A percentile compares a stretch with the other conserved stretches of the same genome.
phyloP scores from a whole-genome alignment of 2,113 vertebrate species.

The Nettapus auritus region DNA sequence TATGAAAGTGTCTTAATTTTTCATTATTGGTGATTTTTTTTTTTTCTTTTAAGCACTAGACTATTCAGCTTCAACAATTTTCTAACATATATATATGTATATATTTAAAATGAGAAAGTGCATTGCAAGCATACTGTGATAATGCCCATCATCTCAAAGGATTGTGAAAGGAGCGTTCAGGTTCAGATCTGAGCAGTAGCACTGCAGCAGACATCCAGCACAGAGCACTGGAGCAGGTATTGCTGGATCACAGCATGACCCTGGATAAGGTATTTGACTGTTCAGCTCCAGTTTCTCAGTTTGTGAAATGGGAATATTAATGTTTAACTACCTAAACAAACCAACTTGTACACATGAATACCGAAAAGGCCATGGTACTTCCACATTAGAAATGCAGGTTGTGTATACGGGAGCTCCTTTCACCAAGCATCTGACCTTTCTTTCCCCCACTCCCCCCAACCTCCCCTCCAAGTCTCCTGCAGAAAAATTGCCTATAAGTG shows the following conservation, averaged over 20 bases:
- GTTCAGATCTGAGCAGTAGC: not conserved
- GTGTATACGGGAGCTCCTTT: not conserved
- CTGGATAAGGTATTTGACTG: not conserved
- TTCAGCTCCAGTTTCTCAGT: not conserved
- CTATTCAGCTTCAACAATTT: not conserved
- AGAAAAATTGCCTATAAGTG: not conserved
- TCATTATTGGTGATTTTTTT: not conserved
- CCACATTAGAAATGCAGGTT: not conserved
- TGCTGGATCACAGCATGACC: not conserved
- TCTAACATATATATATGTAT: not conserved
- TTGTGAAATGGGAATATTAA: slow-evolving; percentile 39
- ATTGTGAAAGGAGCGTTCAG: accelerated
- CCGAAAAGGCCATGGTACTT: not conserved
- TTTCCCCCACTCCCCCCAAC: not conserved
- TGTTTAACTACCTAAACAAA: slow-evolving; percentile 34
- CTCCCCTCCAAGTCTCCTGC: not conserved
- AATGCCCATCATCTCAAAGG: not conserved
- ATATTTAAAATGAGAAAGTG: not conserved
- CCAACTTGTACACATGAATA: not conserved
- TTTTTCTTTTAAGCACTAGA: not conserved
- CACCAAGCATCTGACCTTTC: not conserved
- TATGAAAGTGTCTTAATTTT: not conserved
- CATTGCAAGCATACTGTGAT: accelerated
- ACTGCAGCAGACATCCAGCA: not conserved
- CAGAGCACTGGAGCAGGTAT: not conserved